phyloP scores from a whole-genome alignment of 37 sponge, comb jelly and placozoan genomes.

The Oscarella lobularis region DNA sequence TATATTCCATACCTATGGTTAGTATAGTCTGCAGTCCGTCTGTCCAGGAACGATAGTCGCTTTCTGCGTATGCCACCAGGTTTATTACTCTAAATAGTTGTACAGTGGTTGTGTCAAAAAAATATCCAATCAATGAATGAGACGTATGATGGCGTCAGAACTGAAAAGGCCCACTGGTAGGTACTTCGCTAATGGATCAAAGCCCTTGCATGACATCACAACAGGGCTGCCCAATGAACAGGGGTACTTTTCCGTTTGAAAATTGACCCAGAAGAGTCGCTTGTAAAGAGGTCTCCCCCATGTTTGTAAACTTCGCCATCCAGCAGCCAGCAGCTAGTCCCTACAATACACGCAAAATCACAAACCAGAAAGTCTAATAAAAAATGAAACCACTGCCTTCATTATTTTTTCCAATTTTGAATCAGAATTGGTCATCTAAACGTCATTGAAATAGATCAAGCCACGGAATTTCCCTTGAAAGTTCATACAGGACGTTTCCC shows the following conservation, averaged over 20 bases:
- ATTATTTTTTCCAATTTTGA: too few relatives aligned
- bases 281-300: slow-evolving; percentile 61
- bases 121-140: too few relatives aligned
- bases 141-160: slow-evolving; percentile 13
- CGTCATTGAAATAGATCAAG: too few relatives aligned
- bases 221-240: too few relatives aligned
- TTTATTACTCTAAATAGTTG: slow-evolving; percentile 3
- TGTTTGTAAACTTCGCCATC: slow-evolving; percentile 61
- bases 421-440: too few relatives aligned
- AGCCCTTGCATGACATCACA: slow-evolving; percentile 51
- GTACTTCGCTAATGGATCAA: slow-evolving; percentile 63
- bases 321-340: slow-evolving; percentile 33
- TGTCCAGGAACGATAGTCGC: slow-evolving; percentile 1
- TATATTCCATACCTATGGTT: neutral
- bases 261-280: slow-evolving; percentile 47
- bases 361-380: too few relatives aligned
- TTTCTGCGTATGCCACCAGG: neutral
- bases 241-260: too few relatives aligned
- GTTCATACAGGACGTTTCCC: too few relatives aligned
- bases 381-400: too few relatives aligned
- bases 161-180: slow-evolving; percentile 56
- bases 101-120: too few relatives aligned
- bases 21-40: neutral
- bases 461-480: too few relatives aligned
- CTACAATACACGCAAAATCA: too few relatives aligned